These are phyloP conservation scores for Caprella mutica DNA, from an alignment of 2,888 invertebrate species.

Conservation along the genomic window DNA sequence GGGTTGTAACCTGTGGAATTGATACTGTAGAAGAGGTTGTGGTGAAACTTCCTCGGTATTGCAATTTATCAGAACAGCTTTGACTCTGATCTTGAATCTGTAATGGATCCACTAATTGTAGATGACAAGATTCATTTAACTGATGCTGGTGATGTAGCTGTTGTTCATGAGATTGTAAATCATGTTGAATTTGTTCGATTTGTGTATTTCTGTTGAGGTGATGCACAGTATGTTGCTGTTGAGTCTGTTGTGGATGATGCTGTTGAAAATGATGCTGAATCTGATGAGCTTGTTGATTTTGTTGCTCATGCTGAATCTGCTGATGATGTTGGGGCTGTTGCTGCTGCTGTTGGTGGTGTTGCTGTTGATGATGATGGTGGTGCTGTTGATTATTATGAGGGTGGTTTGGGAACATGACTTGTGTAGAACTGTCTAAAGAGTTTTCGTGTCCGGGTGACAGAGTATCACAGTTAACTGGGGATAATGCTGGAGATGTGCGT, in stretches of 20 bases:
- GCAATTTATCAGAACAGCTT: slow-evolving; percentile 39
- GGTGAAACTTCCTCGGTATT: slow-evolving; percentile 60
- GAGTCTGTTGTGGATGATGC: slow-evolving; percentile 7
- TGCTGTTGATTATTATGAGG: too few relatives aligned
- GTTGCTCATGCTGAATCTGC: background rate
- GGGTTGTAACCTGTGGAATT: slow-evolving; percentile 46
- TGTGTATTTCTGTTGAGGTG: too few relatives aligned
- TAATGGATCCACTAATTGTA: too few relatives aligned
- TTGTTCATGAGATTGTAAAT: slow-evolving; percentile 8
- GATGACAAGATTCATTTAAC: background rate
- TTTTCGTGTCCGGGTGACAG: slow-evolving; percentile 7
- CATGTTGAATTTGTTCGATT: too few relatives aligned
- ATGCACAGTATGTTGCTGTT: slow-evolving; percentile 1
- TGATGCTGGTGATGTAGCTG: background rate
- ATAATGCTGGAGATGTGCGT: background rate
- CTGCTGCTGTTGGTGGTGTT: slow-evolving; percentile 8
- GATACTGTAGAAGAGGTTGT: slow-evolving; percentile 46
- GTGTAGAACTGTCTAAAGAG: slow-evolving; percentile 1
- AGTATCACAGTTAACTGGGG: background rate
- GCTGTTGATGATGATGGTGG: slow-evolving; percentile 8
- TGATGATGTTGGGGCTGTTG: slow-evolving; percentile 5
- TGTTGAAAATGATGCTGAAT: background rate
- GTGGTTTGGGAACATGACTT: slow-evolving; percentile 11
- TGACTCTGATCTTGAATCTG: too few relatives aligned
- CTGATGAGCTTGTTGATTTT: background rate